Evolutionary conservation across 2,113 vertebrate species (phyloP).

Genomic region (Nothoprocta perdicaria): DNA sequence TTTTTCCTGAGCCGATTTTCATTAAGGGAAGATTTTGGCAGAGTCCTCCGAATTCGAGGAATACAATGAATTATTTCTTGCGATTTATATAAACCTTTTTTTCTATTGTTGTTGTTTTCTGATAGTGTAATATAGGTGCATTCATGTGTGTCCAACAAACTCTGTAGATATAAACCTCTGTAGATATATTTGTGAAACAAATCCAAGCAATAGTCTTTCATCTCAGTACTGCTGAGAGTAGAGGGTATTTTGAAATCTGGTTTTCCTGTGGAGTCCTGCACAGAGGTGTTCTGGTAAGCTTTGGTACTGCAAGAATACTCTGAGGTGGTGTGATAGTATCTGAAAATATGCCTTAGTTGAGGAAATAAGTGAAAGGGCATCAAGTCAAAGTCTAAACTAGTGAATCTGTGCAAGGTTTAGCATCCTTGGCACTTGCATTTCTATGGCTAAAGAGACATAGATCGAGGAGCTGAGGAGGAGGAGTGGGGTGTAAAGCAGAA

Average conservation of each 20-base stretch:
- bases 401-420: background rate
- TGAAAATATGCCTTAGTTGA: background rate
- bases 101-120: background rate
- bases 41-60: background rate
- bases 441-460: background rate
- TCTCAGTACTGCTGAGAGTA: background rate
- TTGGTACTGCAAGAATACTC: background rate
- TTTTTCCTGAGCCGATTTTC: background rate
- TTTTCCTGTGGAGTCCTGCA: background rate
- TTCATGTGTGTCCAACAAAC: background rate
- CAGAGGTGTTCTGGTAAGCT: background rate
- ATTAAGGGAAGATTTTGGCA: background rate
- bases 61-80: background rate
- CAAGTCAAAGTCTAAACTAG: background rate
- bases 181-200: background rate
- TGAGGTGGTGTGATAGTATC: background rate
- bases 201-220: background rate
- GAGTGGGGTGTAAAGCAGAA: background rate
- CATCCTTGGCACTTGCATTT: background rate
- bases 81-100: background rate
- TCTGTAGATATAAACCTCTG: background rate
- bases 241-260: background rate
- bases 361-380: background rate
- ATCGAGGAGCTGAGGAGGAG: background rate
- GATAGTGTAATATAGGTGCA: background rate